Conservation (phyloP, 2,888 invertebrate species). For the Melanotus villosus region DNA sequence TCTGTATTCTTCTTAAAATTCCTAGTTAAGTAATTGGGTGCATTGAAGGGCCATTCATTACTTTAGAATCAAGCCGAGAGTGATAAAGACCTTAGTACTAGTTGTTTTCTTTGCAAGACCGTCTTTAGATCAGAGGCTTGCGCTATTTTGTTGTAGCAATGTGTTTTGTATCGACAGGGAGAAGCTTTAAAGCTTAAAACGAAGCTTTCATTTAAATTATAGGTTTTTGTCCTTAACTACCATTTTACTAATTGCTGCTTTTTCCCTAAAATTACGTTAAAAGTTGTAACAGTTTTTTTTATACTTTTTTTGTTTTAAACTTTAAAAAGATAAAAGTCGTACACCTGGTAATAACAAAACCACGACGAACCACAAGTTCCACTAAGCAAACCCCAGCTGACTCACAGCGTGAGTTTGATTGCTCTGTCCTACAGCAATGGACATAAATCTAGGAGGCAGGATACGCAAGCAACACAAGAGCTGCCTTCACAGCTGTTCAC, state of each 20-base stretch:
- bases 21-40: conserved; percentile 28
- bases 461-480: conserved; percentile 47
- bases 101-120: conserved; percentile 26
- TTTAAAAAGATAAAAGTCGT: conserved; percentile 14
- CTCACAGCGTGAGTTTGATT: conserved; percentile 46
- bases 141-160: conserved; percentile 40
- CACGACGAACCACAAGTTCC: conserved; percentile 30
- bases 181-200: conserved; percentile 46
- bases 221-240: conserved; percentile 39
- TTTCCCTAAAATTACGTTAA: background rate
- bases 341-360: conserved; percentile 28
- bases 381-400: conserved; percentile 41
- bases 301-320: background rate
- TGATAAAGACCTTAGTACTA: conserved; percentile 24
- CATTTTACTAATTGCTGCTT: conserved; percentile 29
- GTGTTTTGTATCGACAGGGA: conserved; percentile 46
- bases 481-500: conserved; percentile 53
- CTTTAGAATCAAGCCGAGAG: conserved; percentile 28
- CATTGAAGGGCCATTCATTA: conserved; percentile 31
- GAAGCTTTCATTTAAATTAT: conserved; percentile 54
- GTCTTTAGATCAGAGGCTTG: conserved; percentile 21
- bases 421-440: conserved; percentile 46
- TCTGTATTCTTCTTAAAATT: conserved; percentile 5
- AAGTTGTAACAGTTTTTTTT: background rate
- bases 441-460: conserved; percentile 48